Conservation (phyloP, 2,888 invertebrate genomes). For the Thymelicus acteon region DNA sequence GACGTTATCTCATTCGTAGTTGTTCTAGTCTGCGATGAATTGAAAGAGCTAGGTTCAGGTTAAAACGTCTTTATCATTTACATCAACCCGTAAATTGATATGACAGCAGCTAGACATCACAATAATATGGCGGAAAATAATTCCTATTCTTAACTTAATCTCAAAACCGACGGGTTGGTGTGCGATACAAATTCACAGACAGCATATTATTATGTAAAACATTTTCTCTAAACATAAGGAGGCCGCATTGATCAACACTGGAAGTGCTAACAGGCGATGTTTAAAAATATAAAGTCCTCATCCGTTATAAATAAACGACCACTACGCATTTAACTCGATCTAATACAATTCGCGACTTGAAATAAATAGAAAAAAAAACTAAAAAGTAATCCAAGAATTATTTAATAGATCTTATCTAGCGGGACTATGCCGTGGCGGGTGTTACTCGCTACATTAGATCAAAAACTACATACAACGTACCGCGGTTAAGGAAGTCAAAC, state of each 20-base stretch:
- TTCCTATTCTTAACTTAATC: too few relatives aligned
- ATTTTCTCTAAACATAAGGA: slow-evolving; percentile 35
- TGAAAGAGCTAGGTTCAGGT: too few relatives aligned
- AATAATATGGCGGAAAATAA: too few relatives aligned
- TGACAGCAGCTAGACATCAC: too few relatives aligned
- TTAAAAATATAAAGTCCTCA: slow-evolving; percentile 1
- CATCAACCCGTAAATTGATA: too few relatives aligned
- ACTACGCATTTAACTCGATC: slow-evolving; percentile 27
- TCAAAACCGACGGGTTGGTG: slow-evolving; percentile 5
- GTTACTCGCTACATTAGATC: slow-evolving; percentile 43
- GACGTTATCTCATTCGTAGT: too few relatives aligned
- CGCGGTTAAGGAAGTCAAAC: slow-evolving; percentile 56
- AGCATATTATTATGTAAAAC: slow-evolving; percentile 16
- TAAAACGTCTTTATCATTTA: too few relatives aligned
- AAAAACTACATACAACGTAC: slow-evolving; percentile 53
- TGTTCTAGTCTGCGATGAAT: too few relatives aligned
- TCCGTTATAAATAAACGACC: slow-evolving; percentile 17
- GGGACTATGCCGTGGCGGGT: slow-evolving; percentile 58
- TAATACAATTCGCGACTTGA: slow-evolving; percentile 26
- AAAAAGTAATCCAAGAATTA: slow-evolving; percentile 29
- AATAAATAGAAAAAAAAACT: slow-evolving; percentile 30
- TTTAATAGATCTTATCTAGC: slow-evolving; percentile 51
- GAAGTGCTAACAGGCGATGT: slow-evolving; percentile 50
- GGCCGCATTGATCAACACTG: slow-evolving; percentile 52
- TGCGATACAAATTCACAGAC: slow-evolving; percentile 25